These are phyloP conservation scores for Liolophura sinensis DNA, from an alignment of 1,140 invertebrate species.

Conservation along the genomic window DNA sequence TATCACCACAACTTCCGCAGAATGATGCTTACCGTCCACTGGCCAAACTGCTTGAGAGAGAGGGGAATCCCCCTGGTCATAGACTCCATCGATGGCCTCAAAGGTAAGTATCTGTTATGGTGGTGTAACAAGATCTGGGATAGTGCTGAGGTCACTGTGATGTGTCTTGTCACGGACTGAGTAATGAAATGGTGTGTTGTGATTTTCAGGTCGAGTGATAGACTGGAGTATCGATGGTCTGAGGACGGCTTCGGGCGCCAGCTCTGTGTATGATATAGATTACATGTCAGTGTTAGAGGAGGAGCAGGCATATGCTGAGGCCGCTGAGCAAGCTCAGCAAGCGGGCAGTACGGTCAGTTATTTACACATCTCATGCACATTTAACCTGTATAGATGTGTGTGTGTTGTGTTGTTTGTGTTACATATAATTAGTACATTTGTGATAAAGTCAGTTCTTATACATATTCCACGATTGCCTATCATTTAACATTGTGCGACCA, in stretches of 20 bases:
- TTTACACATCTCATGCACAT: no score
- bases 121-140: background rate
- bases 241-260: constrained; percentile 50
- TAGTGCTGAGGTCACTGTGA: no score
- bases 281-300: constrained; percentile 34
- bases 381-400: no score
- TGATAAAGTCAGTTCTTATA: no score
- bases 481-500: no score
- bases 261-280: constrained; percentile 46
- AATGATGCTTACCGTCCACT: constrained; percentile 54
- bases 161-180: no score
- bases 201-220: constrained; percentile 45
- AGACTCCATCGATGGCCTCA: constrained; percentile 52
- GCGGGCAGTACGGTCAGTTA: no score
- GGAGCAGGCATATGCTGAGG: constrained; percentile 11
- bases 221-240: constrained; percentile 53
- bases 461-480: no score
- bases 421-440: no score
- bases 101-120: constrained; percentile 29
- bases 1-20: constrained; percentile 55
- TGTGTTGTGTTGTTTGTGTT: no score
- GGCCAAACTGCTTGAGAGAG: constrained; percentile 56
- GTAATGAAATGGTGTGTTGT: constrained; percentile 10
- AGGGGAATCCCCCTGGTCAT: constrained; percentile 53
- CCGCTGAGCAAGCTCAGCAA: no score